phyloP scores from a whole-genome alignment of 2,113 vertebrate species.

The Raja brachyura region DNA sequence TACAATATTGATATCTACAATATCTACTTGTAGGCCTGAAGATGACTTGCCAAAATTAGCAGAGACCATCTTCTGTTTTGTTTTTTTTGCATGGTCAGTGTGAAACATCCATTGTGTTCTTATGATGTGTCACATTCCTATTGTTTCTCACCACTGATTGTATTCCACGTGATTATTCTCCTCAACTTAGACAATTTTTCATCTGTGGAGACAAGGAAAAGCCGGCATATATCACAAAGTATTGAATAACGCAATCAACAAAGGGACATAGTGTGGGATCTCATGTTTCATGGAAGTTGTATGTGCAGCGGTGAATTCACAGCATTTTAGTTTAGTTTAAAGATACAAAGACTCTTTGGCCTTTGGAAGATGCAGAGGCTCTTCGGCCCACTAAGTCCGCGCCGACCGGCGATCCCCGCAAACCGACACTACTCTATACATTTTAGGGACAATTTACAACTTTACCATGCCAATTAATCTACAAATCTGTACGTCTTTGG shows the following conservation, averaged over 20 bases:
- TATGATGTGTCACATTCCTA: background rate
- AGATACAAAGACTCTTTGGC: too few relatives aligned
- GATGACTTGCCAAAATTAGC: background rate
- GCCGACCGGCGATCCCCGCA: too few relatives aligned
- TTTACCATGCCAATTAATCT: too few relatives aligned
- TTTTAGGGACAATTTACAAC: too few relatives aligned
- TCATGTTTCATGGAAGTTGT: background rate
- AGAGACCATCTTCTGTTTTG: background rate
- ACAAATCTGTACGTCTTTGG: too few relatives aligned
- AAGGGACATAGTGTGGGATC: background rate
- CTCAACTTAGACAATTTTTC: background rate
- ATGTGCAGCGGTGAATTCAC: background rate
- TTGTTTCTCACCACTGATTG: background rate
- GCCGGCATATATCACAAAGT: background rate
- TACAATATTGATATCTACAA: too few relatives aligned
- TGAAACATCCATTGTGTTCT: constrained; percentile 3
- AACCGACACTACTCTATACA: too few relatives aligned
- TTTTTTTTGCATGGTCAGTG: background rate
- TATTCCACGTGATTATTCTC: too few relatives aligned
- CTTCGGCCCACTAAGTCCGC: background rate
- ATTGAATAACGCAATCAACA: background rate
- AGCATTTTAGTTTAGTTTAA: too few relatives aligned
- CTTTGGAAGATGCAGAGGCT: background rate
- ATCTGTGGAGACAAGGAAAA: background rate
- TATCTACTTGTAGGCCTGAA: background rate